Conservation (phyloP, 2,888 invertebrate genomes). For the Monopis laevigella region DNA sequence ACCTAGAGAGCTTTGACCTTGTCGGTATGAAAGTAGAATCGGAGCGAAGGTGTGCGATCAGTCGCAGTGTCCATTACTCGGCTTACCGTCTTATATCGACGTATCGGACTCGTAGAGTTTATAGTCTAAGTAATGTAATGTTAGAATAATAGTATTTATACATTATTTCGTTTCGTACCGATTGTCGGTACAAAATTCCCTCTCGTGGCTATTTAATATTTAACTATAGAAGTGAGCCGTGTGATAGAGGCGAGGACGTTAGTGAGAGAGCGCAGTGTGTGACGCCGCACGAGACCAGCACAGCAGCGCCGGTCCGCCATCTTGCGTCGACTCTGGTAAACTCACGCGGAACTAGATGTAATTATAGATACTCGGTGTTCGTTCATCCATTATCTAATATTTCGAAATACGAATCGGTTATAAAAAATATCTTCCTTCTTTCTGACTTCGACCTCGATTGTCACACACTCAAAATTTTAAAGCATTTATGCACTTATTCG, state of each 20-base stretch:
- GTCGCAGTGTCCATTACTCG: no score
- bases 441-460: slow-evolving; percentile 5
- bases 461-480: slow-evolving; percentile 42
- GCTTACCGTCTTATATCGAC: neutral
- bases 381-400: slow-evolving; percentile 1
- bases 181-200: no score
- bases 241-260: slow-evolving; percentile 22
- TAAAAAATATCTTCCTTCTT: neutral
- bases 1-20: no score
- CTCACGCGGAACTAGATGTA: slow-evolving; percentile 5
- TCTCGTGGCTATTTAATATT: neutral
- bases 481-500: slow-evolving; percentile 56
- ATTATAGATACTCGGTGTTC: neutral
- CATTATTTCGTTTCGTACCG: no score
- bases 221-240: slow-evolving; percentile 26
- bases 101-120: slow-evolving; percentile 6
- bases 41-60: no score
- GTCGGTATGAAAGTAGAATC: no score
- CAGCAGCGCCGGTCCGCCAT: no score
- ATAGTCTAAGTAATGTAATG: slow-evolving; percentile 10
- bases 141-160: slow-evolving; percentile 10
- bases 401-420: slow-evolving; percentile 27
- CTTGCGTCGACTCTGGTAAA: neutral
- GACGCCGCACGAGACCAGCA: slow-evolving; percentile 1
- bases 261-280: slow-evolving; percentile 27